Percentiles rank a stretch among this genome's conserved stretches.
Evolutionary conservation across 2,888 invertebrate species (phyloP).

Genomic region (Ornithoptera priamus): DNA sequence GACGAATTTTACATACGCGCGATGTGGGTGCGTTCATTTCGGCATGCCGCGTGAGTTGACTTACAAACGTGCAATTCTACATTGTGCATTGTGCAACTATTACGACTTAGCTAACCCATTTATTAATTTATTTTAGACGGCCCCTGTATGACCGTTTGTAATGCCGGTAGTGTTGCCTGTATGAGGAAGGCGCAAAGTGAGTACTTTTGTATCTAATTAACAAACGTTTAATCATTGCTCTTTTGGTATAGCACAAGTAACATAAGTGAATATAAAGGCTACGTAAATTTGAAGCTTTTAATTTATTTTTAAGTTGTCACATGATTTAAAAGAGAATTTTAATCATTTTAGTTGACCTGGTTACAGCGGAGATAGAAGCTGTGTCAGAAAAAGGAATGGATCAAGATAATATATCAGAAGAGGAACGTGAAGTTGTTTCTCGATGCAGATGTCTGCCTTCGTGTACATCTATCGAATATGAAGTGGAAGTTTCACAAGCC

Average conservation of each 20-base stretch:
- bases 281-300: too few relatives aligned
- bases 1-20: slow-evolving; percentile 82
- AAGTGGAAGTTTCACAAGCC: slow-evolving; percentile 86
- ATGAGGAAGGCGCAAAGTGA: slow-evolving; percentile 78
- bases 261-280: neutral
- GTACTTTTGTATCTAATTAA: slow-evolving; percentile 38
- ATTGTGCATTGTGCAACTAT: slow-evolving; percentile 25
- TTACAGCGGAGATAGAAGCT: slow-evolving; percentile 70
- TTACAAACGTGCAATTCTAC: slow-evolving; percentile 3
- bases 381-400: slow-evolving; percentile 51
- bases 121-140: slow-evolving; percentile 65
- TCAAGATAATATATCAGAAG: slow-evolving; percentile 46
- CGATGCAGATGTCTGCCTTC: slow-evolving; percentile 81
- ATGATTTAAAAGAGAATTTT: neutral
- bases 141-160: slow-evolving; percentile 78
- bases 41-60: slow-evolving; percentile 82
- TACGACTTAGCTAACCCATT: slow-evolving; percentile 31
- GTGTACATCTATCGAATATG: slow-evolving; percentile 85
- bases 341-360: slow-evolving; percentile 69
- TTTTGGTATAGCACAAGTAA: neutral
- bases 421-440: slow-evolving; percentile 54
- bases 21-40: slow-evolving; percentile 85
- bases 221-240: neutral
- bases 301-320: neutral
- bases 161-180: slow-evolving; percentile 76